These are phyloP conservation scores for Drosophila helvetica DNA, from an alignment of 2,888 invertebrate species.

Conservation along the genomic window DNA sequence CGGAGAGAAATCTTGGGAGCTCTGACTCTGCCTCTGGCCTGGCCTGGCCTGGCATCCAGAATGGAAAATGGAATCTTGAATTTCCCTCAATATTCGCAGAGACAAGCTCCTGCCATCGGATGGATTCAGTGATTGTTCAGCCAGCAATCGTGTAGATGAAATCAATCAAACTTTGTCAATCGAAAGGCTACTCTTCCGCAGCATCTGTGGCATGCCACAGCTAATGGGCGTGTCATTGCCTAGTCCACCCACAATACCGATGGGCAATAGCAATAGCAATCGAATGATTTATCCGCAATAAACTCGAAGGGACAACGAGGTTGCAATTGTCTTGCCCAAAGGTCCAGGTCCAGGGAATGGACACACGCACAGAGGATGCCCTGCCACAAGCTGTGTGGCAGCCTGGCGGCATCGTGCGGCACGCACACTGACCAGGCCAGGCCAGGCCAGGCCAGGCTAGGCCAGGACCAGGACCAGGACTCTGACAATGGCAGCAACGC, in stretches of 20 bases:
- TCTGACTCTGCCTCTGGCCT: too few relatives aligned
- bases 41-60: too few relatives aligned
- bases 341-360: slow-evolving; percentile 20
- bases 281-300: slow-evolving; percentile 69
- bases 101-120: too few relatives aligned
- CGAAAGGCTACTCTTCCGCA: background rate
- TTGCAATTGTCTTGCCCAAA: slow-evolving; percentile 1
- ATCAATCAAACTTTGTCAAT: background rate
- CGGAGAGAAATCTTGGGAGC: background rate
- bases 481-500: slow-evolving; percentile 47
- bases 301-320: slow-evolving; percentile 43
- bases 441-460: too few relatives aligned
- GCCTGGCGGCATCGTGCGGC: slow-evolving; percentile 14
- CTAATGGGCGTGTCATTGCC: slow-evolving; percentile 38
- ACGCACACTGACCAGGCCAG: slow-evolving; percentile 51
- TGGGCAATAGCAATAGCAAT: background rate
- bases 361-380: slow-evolving; percentile 28
- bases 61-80: too few relatives aligned
- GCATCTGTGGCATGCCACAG: background rate
- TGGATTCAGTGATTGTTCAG: background rate
- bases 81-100: background rate
- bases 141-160: background rate
- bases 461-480: too few relatives aligned
- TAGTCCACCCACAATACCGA: slow-evolving; percentile 12
- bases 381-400: slow-evolving; percentile 26